Conservation (phyloP, 2,888 invertebrate species). For the Stenichneumon culpator region DNA sequence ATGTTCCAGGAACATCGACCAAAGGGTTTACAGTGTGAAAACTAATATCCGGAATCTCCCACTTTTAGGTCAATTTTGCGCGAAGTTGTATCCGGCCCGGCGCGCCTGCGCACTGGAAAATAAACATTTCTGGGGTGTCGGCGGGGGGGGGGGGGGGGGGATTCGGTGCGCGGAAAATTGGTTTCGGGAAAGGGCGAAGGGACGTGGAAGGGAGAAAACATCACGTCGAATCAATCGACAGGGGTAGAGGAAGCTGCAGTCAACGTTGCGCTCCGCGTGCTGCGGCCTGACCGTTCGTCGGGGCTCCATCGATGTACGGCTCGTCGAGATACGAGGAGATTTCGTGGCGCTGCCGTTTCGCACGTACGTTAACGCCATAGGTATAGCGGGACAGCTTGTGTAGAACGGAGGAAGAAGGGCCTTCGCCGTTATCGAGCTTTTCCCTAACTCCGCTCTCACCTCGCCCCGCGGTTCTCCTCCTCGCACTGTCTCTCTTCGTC, state of each 20-base stretch:
- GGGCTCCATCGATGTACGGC: constrained; percentile 27
- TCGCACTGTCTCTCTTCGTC: constrained; percentile 44
- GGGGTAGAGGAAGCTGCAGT: neutral
- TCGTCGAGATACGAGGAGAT: constrained; percentile 43
- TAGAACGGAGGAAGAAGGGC: constrained; percentile 69
- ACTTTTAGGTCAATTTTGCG: neutral
- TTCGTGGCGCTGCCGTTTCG: constrained; percentile 42
- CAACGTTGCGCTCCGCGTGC: neutral
- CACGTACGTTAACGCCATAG: constrained; percentile 44
- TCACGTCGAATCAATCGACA: constrained; percentile 52
- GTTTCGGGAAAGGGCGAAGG: constrained; percentile 2
- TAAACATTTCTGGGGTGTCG: constrained; percentile 26
- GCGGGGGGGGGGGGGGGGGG: neutral
- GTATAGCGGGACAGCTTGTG: constrained; percentile 39
- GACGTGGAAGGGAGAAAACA: neutral
- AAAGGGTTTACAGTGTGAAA: neutral
- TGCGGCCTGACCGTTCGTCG: constrained; percentile 36
- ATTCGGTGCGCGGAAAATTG: constrained; percentile 43
- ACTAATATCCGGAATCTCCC: neutral
- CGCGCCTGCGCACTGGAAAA: neutral
- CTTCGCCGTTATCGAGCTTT: constrained; percentile 74
- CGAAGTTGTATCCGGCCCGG: neutral
- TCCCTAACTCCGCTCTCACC: constrained; percentile 39
- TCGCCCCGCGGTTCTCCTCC: constrained; percentile 10
- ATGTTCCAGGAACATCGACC: neutral